phyloP scores from a whole-genome alignment of 2,797 vertebrate genomes.

The Adelosebastes latens region DNA sequence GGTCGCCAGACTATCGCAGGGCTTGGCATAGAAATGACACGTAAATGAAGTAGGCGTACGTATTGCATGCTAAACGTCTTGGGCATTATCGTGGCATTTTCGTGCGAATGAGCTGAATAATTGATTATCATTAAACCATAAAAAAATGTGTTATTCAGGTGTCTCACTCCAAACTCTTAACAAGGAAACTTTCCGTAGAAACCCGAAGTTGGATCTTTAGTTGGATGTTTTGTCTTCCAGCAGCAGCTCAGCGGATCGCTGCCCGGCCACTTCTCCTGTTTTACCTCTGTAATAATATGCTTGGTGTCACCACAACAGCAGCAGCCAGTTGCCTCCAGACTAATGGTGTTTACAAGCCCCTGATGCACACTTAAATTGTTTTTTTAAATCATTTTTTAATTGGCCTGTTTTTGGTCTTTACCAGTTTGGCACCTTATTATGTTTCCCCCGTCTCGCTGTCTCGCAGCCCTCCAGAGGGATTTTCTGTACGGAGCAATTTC shows the following conservation, averaged over 20 bases:
- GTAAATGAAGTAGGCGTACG: no score
- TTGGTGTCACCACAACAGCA: background rate
- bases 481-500: slow-evolving; percentile 10
- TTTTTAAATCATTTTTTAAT: slow-evolving; percentile 44
- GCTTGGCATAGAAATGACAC: no score
- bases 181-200: no score
- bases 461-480: background rate
- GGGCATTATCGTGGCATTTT: no score
- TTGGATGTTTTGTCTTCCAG: background rate
- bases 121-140: no score
- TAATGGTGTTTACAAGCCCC: slow-evolving; percentile 32
- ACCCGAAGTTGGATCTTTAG: no score
- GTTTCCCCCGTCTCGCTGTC: background rate
- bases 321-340: slow-evolving; percentile 21
- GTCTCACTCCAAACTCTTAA: no score
- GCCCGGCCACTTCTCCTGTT: background rate
- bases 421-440: slow-evolving; percentile 17
- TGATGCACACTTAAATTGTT: slow-evolving; percentile 11
- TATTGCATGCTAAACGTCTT: no score
- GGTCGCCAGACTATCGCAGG: no score
- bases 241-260: background rate
- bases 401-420: slow-evolving; percentile 20
- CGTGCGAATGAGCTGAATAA: no score
- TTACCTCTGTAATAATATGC: background rate
- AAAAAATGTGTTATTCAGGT: no score